Conservation (phyloP, 2,888 invertebrate species). For the Clostera curtula region DNA sequence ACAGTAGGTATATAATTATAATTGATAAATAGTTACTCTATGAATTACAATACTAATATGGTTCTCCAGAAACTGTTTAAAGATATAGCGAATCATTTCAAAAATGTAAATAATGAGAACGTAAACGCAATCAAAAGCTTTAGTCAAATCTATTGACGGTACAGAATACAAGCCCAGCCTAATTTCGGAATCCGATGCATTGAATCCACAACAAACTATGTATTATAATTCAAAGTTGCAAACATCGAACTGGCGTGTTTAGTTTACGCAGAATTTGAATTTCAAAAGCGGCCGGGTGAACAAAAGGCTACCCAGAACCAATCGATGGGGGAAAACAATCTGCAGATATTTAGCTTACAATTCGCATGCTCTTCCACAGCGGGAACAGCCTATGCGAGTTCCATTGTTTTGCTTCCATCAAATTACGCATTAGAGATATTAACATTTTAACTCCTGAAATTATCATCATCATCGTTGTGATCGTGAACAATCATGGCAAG, state of each 20-base stretch:
- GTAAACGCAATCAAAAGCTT: not conserved
- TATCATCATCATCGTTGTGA: no score
- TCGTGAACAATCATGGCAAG: no score
- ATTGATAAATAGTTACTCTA: no score
- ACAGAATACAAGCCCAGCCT: not conserved
- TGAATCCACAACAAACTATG: slow-evolving; percentile 8
- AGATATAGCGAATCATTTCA: no score
- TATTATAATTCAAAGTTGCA: slow-evolving; percentile 11
- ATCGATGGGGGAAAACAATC: slow-evolving; percentile 30
- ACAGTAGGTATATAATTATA: no score
- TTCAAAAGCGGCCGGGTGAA: slow-evolving; percentile 18
- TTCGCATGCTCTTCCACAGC: no score
- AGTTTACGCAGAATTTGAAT: slow-evolving; percentile 19
- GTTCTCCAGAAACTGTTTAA: no score
- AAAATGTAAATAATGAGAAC: no score
- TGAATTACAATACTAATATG: no score
- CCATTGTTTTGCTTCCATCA: slow-evolving; percentile 4
- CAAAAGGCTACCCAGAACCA: slow-evolving; percentile 20
- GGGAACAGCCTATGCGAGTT: no score
- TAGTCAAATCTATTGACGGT: not conserved
- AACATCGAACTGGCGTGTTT: slow-evolving; percentile 6
- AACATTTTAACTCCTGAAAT: no score
- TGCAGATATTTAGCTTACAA: slow-evolving; percentile 16
- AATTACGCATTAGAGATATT: no score
- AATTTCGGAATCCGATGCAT: not conserved